A percentile compares a stretch with the other conserved stretches of the same genome.
These are phyloP conservation scores for Lutjanus argentimaculatus DNA, from an alignment of 2,797 vertebrate genomes.

Conservation along the genomic window DNA sequence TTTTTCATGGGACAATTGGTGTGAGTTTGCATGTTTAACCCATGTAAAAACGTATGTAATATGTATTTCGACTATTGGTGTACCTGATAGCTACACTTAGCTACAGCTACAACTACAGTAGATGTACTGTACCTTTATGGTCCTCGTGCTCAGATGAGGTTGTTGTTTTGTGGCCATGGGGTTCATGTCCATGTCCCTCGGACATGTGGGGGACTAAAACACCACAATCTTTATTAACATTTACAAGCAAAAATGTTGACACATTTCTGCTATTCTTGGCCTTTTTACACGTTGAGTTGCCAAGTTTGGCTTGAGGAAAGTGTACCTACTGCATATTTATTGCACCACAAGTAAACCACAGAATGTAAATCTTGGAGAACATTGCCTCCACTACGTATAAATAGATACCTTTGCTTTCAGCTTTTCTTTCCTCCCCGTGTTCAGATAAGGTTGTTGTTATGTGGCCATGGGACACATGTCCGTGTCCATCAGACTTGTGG, in stretches of 20 bases:
- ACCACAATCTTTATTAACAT: conserved; percentile 4
- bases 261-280: background rate
- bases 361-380: too few species aligned
- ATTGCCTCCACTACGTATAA: background rate
- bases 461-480: conserved; percentile 29
- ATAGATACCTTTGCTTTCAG: conserved; percentile 50
- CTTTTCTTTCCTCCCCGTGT: conserved; percentile 3
- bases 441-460: conserved; percentile 37
- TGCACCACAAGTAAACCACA: too few species aligned
- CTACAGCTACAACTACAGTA: conserved; percentile 23
- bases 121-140: conserved; percentile 13
- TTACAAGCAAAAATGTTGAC: background rate
- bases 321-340: too few species aligned
- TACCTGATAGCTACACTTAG: background rate
- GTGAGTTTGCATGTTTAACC: background rate
- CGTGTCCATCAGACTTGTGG: conserved; percentile 16
- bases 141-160: conserved; percentile 30
- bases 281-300: background rate
- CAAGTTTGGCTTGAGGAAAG: background rate
- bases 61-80: background rate
- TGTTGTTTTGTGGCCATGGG: conserved; percentile 14
- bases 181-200: conserved; percentile 21
- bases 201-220: conserved; percentile 40
- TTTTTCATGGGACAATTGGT: too few species aligned
- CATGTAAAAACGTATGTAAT: background rate